Evolutionary conservation across 2,888 invertebrate genomes (phyloP), one percentile per base, ranked within the genome.

Genomic region (Agrochola macilenta): DNA sequence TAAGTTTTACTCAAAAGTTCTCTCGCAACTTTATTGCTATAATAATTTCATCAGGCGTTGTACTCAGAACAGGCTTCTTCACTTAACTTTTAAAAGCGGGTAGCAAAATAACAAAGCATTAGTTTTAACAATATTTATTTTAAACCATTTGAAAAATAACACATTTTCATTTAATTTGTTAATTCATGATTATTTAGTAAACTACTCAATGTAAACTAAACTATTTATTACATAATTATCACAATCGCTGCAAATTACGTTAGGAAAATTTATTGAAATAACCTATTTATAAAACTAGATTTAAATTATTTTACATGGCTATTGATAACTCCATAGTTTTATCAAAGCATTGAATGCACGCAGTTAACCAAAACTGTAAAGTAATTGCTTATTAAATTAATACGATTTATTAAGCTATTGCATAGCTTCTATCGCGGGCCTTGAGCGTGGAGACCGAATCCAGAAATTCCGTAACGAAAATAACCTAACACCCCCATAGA

Each of bases 231-330:
- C 49, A 69, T 74, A 63, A 61, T 73, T 87, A 87, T 87, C 89
- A 88, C 89, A 87, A 72, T 88, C 61, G 69, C 79, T 88, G 87
- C 82, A 82, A 81, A 81, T 77, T 74, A 82, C 54, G 65, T 60
- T 69, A 78, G 63, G 52, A 78, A 77, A 60, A 61, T 57, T 57
- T 57, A 76, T 61, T 77, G 30, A 77, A 79, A 74, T 74, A 75
- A 35, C 39, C 60, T 86, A 79, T 74, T 52, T 39, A 12, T 39
- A 61, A n/a, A 58, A 63, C 54, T 80, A 70, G 7, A 30, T 57
- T 70, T 65, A 57, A 26, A 68, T 70, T 70, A 52, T 23, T 30
- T 23, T 64, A 68, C 5, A 70, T 30, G 49, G 49, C 69, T 80
- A 61, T 49, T 43, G 1, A 46, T 63, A 64, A 58, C 5, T 39